Base-by-base conservation (phyloP, 2,113 vertebrate species). In the Felis chaus region DNA sequence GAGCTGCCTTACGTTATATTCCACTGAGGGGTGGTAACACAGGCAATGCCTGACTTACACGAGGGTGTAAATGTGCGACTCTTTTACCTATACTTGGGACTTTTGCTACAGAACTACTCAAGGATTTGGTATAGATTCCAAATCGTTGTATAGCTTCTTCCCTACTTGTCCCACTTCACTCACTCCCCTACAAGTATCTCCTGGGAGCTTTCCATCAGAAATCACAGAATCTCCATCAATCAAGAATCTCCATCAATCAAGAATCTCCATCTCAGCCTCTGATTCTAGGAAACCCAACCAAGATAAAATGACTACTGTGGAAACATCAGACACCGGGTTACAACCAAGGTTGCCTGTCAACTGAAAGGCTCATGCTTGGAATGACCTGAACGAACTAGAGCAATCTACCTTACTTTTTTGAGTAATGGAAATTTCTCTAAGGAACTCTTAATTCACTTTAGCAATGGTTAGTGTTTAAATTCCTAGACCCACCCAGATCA, bases 401-500 rank as follows among this genome's bases (percentile, higher is more conserved):
- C 50, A 61, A 69, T 68, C 92, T 66, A 14, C 78, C 7, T 89
- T 71, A 16, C 19, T 39, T 97, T 95, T 98, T 55, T 74, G 21
- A 29, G 63, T 91, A 85, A 95, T 93, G 96, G 78, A 55, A 31
- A 89, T 80, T 89, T 78, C 95, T 92, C 85, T 90, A 48, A 71
- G 0, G 0, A 79, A 95, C 45, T 92, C 96, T 94, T 91, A 57
- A 69, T 50, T 95, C 36, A 96, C 94, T 61, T 97, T 78, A 94
- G 74, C 85, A 90, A 50, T 92, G 39, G 48, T 39, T 50, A 71
- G 36, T 65, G 94, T 98, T 97, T 98, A 29, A 74, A 95, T 98
- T 96, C 83, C 79, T 19, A 21, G 85, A 78, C 91, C 66, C 91
- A 82, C 14, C 89, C 79, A 89, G 55, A 96, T 83, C 89, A 81